A percentile compares a stretch with the other conserved stretches of the same genome.
Conservation (phyloP, 2,113 vertebrate species). For the Nyctereutes procyonoides region DNA sequence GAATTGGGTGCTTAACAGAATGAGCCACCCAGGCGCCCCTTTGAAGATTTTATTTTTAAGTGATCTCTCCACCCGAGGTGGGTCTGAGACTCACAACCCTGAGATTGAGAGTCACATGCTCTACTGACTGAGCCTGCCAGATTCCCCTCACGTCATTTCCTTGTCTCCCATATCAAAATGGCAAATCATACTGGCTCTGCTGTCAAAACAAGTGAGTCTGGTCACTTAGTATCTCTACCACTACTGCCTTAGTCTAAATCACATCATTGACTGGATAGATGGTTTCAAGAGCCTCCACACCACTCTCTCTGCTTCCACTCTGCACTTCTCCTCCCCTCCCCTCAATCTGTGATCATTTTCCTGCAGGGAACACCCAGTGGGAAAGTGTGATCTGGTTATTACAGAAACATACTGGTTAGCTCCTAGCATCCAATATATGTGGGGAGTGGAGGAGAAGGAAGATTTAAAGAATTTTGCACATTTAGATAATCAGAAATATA, state of each 20-base stretch:
- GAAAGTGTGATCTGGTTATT: neutral
- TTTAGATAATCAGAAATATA: neutral
- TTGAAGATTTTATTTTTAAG: neutral
- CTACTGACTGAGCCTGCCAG: neutral
- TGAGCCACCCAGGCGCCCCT: neutral
- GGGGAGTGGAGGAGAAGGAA: neutral
- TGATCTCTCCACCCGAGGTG: neutral
- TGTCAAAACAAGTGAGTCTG: neutral
- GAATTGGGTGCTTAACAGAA: neutral
- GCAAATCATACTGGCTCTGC: neutral
- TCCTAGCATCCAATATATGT: neutral
- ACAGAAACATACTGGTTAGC: too few species aligned
- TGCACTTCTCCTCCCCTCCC: fast-evolving
- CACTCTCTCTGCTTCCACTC: neutral
- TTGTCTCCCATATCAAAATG: neutral
- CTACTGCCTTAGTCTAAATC: neutral
- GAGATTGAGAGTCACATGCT: neutral
- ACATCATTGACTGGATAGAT: neutral
- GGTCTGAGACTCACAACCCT: neutral
- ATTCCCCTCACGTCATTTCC: neutral
- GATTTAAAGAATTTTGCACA: neutral
- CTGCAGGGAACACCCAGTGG: neutral
- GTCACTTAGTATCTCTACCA: neutral
- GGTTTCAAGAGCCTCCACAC: neutral
- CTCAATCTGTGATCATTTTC: neutral